These are phyloP conservation scores for Trogon melanurus DNA, from an alignment of 2,113 vertebrate genomes.

Conservation along the genomic window DNA sequence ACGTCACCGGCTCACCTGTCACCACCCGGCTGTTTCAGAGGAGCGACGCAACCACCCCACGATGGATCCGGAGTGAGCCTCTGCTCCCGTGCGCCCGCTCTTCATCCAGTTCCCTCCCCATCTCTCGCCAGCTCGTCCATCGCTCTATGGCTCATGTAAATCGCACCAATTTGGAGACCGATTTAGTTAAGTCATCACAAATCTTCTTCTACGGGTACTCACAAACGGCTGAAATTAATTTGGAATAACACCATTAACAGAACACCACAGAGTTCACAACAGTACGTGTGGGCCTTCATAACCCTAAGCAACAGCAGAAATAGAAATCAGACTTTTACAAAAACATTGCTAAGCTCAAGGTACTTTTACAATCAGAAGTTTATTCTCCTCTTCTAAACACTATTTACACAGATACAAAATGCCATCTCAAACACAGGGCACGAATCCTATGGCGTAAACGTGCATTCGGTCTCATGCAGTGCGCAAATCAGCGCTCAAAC, in stretches of 20 bases:
- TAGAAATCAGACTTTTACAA: background rate
- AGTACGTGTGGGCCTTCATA: background rate
- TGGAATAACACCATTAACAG: background rate
- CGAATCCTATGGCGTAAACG: background rate
- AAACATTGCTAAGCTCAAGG: background rate
- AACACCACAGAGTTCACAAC: background rate
- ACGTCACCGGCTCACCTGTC: background rate
- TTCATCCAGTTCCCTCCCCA: background rate
- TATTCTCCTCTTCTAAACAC: background rate
- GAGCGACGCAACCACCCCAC: background rate
- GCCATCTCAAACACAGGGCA: background rate
- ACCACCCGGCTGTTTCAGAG: accelerated
- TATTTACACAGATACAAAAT: background rate
- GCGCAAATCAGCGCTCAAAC: constrained; percentile 9
- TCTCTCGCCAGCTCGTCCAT: background rate
- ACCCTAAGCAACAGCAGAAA: background rate
- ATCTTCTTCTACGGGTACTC: background rate
- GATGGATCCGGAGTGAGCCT: background rate
- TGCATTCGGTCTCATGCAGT: background rate
- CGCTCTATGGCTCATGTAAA: background rate
- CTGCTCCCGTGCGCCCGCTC: accelerated
- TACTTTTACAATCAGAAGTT: background rate
- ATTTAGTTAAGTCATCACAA: background rate
- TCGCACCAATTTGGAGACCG: background rate
- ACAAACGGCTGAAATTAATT: background rate